These are phyloP conservation scores for Gavia stellata DNA, from an alignment of 2,113 vertebrate species.

Conservation along the genomic window DNA sequence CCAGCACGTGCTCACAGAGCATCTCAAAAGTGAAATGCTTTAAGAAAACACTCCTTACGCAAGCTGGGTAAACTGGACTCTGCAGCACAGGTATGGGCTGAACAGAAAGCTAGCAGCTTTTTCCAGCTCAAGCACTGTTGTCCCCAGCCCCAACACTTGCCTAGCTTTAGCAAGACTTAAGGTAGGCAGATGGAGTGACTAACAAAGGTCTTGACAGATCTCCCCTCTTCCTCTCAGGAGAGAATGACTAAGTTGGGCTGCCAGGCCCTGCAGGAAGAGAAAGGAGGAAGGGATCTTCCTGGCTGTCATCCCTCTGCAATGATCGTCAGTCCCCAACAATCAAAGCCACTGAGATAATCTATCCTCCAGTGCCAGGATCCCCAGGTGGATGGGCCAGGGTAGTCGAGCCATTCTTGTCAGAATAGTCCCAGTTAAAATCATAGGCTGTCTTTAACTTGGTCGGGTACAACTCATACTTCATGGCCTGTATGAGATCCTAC, in stretches of 20 bases:
- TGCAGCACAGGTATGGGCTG: background rate
- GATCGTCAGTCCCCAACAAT: background rate
- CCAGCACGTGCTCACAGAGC: background rate
- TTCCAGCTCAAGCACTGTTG: background rate
- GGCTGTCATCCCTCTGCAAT: rapidly evolving
- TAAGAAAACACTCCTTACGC: background rate
- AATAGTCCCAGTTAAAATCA: background rate
- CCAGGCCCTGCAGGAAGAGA: background rate
- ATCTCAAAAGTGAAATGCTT: background rate
- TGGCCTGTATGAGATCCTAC: background rate
- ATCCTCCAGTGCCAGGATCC: background rate
- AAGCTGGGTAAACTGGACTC: background rate
- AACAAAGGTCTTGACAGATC: background rate
- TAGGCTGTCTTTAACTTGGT: background rate
- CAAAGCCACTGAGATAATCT: background rate
- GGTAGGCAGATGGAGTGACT: background rate
- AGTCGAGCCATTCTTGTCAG: background rate
- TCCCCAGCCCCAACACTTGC: background rate
- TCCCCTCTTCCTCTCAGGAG: background rate
- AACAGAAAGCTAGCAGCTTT: background rate
- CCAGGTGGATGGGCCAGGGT: background rate
- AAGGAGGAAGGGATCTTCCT: background rate
- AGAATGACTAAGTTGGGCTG: background rate
- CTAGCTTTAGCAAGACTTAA: background rate
- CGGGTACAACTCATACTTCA: background rate